Evolutionary conservation across 2,113 vertebrate species (phyloP).

Genomic region (Empidonax alnorum): DNA sequence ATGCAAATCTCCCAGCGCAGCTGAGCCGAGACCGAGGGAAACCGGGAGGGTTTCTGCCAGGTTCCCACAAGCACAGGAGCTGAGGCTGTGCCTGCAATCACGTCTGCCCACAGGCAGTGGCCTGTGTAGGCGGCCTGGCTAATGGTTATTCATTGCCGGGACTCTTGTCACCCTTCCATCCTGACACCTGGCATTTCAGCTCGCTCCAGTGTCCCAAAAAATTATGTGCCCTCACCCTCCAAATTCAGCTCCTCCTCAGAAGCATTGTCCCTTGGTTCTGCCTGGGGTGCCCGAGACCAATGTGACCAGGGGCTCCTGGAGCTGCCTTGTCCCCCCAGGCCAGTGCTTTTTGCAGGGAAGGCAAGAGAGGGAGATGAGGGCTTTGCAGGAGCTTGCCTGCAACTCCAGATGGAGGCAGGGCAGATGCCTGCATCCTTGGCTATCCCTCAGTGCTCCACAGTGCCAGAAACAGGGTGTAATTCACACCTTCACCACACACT

Average conservation of each 20-base stretch:
- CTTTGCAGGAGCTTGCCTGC: not conserved
- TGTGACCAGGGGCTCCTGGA: not conserved
- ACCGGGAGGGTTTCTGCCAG: not conserved
- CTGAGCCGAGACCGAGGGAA: conserved; percentile 24
- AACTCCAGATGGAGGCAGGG: not conserved
- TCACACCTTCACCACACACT: conserved; percentile 2
- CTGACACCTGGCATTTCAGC: not conserved
- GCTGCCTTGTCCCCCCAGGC: not conserved
- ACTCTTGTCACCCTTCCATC: not conserved
- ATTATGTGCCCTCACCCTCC: not conserved
- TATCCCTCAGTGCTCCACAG: not conserved
- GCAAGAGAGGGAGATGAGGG: not conserved
- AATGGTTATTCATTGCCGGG: conserved; percentile 3
- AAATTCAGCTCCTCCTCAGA: not conserved
- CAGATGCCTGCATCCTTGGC: not conserved
- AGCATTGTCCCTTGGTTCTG: not conserved
- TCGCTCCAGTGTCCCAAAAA: not conserved
- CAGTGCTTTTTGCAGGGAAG: not conserved
- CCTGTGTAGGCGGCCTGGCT: not conserved
- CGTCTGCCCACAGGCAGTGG: conserved; percentile 32
- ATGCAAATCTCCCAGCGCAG: conserved; percentile 25
- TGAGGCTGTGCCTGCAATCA: conserved; percentile 59
- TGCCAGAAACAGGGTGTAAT: not conserved
- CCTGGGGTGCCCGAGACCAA: not conserved
- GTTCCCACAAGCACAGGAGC: conserved; percentile 39